These are phyloP conservation scores for Meloidogyne chitwoodi DNA, from an alignment of 1,140 invertebrate species.

Conservation along the genomic window DNA sequence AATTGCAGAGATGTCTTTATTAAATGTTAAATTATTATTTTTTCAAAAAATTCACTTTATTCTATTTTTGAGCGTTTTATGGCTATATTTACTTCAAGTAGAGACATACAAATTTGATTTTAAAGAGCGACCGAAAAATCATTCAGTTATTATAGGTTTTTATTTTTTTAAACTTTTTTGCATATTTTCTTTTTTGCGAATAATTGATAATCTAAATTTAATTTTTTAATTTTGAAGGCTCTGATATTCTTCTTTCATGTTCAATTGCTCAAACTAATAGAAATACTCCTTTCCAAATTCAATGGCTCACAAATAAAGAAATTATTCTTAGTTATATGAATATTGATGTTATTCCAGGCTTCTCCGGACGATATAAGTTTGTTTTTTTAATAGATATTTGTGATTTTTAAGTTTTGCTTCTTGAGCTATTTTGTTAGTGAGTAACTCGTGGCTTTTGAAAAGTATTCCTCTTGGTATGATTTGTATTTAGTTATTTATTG, in stretches of 20 bases:
- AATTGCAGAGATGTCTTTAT: neutral
- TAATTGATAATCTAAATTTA: neutral
- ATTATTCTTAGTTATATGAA: constrained; percentile 31
- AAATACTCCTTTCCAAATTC: constrained; percentile 30
- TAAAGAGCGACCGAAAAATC: constrained; percentile 31
- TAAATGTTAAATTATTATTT: neutral
- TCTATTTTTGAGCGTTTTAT: neutral
- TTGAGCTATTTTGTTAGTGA: neutral
- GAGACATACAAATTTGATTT: constrained; percentile 21
- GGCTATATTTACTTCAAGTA: neutral
- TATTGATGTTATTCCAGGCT: constrained; percentile 27
- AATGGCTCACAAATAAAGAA: constrained; percentile 38
- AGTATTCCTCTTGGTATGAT: too few relatives aligned
- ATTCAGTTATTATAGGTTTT: constrained; percentile 30
- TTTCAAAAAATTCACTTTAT: neutral
- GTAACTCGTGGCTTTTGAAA: too few relatives aligned
- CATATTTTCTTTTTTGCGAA: neutral
- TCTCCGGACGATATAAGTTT: constrained; percentile 35
- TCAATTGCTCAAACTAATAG: constrained; percentile 23
- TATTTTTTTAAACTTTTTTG: neutral
- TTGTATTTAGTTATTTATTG: too few relatives aligned
- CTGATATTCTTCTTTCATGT: constrained; percentile 27
- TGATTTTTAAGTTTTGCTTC: neutral
- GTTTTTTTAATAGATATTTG: too few relatives aligned
- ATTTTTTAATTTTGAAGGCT: neutral